Base-by-base conservation (phyloP, 2,113 vertebrate genomes). In the Neofelis nebulosa region DNA sequence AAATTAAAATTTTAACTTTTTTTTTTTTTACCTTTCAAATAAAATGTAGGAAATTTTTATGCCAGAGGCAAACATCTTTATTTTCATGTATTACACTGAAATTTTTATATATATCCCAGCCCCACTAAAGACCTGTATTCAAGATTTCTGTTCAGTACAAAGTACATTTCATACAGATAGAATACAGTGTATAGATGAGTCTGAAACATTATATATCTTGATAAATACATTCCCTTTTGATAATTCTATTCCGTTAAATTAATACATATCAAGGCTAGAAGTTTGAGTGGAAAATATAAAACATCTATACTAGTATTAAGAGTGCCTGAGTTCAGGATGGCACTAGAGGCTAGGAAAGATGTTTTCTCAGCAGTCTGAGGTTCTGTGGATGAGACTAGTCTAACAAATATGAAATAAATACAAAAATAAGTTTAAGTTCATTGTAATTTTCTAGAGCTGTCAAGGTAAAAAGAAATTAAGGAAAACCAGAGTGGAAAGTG, bases 21-120 rank as follows among this genome's bases (percentile, higher is more conserved):
- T 95, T 61, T 95, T 83, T 96, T 89, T 65, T 96, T 78, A 55
- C 61, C 97, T 23, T 79, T 88, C 27, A 92, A 79, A 79, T 68
- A 10, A 92, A 74, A 4, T 1, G 3, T 33, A 73, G 25, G 36
- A 0, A 12, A 88, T 36, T 61, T 95, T 88, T 33, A 82, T 33
- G 0, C 0, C 63, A 15, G 63, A 97, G 82, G 27, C 0, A 91
- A 95, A 29, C 5, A 0, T 4, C 0, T 96, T 93, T 84, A 96
- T 29, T 92, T 23, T 41, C 1, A 7, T 55, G 4, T 81, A 8
- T 14, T 87, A 76, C 94, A 69, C 1, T 87, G 29, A 1, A 83
- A 61, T 84, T 91, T 41, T 3, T 92, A 25, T 18, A 63, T 36
- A 45, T 69, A 92, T 80, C 2, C 1, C 27, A 83, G 6, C 0